phyloP scores from a whole-genome alignment of 1,140 invertebrate genomes.

The Agraylea sexmaculata region DNA sequence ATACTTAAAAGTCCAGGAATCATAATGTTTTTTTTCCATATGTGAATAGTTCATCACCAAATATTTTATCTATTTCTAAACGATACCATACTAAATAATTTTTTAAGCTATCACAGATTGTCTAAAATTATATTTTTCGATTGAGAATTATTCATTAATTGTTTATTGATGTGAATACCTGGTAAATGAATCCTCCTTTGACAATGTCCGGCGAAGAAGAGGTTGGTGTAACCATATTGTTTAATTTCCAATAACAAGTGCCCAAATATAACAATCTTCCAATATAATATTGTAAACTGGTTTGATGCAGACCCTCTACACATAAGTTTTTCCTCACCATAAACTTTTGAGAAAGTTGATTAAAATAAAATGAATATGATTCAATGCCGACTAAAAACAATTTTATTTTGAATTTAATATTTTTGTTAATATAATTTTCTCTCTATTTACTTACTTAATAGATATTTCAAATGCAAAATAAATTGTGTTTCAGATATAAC shows the following conservation, averaged over 20 bases:
- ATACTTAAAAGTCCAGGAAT: slow-evolving; percentile 38
- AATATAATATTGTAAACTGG: slow-evolving; percentile 27
- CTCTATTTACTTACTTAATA: slow-evolving; percentile 28
- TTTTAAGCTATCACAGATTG: neutral
- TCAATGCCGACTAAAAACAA: slow-evolving; percentile 34
- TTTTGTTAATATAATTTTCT: slow-evolving; percentile 7
- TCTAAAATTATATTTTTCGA: neutral
- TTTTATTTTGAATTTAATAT: slow-evolving; percentile 4
- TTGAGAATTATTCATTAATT: neutral
- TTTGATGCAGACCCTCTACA: slow-evolving; percentile 33
- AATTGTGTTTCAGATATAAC: slow-evolving; percentile 35
- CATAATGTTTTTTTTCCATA: slow-evolving; percentile 25
- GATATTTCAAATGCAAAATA: slow-evolving; percentile 38
- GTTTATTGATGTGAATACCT: slow-evolving; percentile 25
- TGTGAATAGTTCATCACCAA: slow-evolving; percentile 27
- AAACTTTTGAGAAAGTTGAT: slow-evolving; percentile 28
- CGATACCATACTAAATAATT: slow-evolving; percentile 39
- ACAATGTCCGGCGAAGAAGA: slow-evolving; percentile 29
- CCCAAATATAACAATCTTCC: slow-evolving; percentile 29
- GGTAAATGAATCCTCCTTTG: slow-evolving; percentile 33
- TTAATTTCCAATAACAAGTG: slow-evolving; percentile 33
- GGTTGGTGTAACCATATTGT: slow-evolving; percentile 31
- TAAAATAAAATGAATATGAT: slow-evolving; percentile 33
- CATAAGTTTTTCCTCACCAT: slow-evolving; percentile 29
- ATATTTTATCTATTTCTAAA: slow-evolving; percentile 38